These are phyloP conservation scores for Sycobia sp. DNA, from an alignment of 1,140 invertebrate genomes.

Conservation along the genomic window DNA sequence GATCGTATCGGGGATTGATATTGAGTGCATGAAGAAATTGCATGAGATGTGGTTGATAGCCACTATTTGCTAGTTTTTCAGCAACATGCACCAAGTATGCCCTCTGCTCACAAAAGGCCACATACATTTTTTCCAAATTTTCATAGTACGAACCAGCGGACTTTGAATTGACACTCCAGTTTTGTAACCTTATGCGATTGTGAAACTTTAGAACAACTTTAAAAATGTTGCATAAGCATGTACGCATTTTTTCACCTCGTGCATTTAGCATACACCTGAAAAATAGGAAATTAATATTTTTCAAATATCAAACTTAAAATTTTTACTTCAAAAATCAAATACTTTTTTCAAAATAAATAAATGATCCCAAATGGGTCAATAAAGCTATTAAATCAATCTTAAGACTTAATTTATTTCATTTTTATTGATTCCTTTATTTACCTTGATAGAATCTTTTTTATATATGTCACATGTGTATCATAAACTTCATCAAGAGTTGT, in stretches of 20 bases:
- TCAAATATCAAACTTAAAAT: background rate
- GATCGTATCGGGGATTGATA: slow-evolving; percentile 54
- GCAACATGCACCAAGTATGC: slow-evolving; percentile 54
- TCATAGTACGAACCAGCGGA: slow-evolving; percentile 47
- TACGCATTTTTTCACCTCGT: slow-evolving; percentile 68
- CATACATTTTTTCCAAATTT: slow-evolving; percentile 53
- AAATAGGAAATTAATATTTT: too few species aligned
- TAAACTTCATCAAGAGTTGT: slow-evolving; percentile 73
- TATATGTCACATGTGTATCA: slow-evolving; percentile 70
- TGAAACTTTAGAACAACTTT: slow-evolving; percentile 75
- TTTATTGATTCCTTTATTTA: slow-evolving; percentile 37
- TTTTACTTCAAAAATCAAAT: background rate
- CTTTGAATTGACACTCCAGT: slow-evolving; percentile 39
- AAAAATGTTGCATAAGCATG: slow-evolving; percentile 71
- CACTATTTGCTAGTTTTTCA: slow-evolving; percentile 53
- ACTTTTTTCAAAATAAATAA: background rate
- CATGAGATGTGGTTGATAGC: slow-evolving; percentile 58
- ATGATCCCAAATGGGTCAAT: too few species aligned
- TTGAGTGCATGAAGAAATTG: slow-evolving; percentile 59
- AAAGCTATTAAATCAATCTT: too few species aligned
- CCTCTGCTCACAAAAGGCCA: slow-evolving; percentile 53
- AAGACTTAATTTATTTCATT: too few species aligned
- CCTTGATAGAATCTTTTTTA: slow-evolving; percentile 72
- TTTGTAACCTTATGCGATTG: slow-evolving; percentile 57
- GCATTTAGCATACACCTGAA: slow-evolving; percentile 73